These are phyloP conservation scores for Blennius ocellaris DNA, from an alignment of 2,113 vertebrate genomes.

Conservation along the genomic window DNA sequence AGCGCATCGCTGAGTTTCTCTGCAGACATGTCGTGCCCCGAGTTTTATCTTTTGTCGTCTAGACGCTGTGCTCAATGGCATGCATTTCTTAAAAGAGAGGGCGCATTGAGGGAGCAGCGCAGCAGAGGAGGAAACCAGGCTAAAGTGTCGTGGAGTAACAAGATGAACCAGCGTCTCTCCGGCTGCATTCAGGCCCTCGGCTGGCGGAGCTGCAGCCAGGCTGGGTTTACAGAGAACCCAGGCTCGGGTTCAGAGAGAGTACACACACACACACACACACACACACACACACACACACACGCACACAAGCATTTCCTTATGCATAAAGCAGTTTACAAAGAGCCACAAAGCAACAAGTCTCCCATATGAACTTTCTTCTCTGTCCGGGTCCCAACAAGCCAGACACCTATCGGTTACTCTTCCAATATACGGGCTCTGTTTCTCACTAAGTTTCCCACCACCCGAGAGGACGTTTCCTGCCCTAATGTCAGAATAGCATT, in stretches of 20 bases:
- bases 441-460: slow-evolving; percentile 69
- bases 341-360: slow-evolving; percentile 39
- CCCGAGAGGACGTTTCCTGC: slow-evolving; percentile 69
- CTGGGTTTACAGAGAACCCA: slow-evolving; percentile 66
- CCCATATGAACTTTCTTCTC: slow-evolving; percentile 47
- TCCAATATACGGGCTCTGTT: slow-evolving; percentile 66
- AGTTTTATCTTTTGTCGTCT: slow-evolving; percentile 35
- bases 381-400: slow-evolving; percentile 56
- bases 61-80: slow-evolving; percentile 44
- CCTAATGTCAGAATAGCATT: slow-evolving; percentile 62
- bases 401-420: slow-evolving; percentile 69
- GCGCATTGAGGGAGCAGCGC: slow-evolving; percentile 35
- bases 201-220: slow-evolving; percentile 50
- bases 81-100: slow-evolving; percentile 59
- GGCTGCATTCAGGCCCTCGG: slow-evolving; percentile 40
- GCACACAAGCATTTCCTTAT: not conserved
- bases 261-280: slow-evolving; percentile 26
- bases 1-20: slow-evolving; percentile 9
- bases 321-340: slow-evolving; percentile 30
- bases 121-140: slow-evolving; percentile 46
- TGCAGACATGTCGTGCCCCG: not conserved
- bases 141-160: slow-evolving; percentile 53
- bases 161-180: slow-evolving; percentile 50
- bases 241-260: slow-evolving; percentile 52
- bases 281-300: not conserved